Percentiles rank a stretch among this genome's conserved stretches.
Conservation (phyloP, 2,113 vertebrate species). For the Junco hyemalis region DNA sequence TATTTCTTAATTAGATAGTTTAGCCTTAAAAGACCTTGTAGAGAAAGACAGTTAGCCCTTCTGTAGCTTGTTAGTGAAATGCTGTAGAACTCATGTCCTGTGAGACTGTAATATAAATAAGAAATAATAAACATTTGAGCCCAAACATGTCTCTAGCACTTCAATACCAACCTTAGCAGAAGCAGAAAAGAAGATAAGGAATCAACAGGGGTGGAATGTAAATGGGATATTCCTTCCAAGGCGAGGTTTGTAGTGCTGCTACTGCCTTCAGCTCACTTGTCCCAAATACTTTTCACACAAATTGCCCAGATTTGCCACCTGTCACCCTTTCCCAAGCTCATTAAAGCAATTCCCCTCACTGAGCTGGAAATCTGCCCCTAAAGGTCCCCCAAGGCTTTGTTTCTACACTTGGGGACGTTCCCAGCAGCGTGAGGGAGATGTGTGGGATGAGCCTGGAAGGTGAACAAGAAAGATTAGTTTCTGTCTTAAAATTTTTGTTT, state of each 20-base stretch:
- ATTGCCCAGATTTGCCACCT: neutral
- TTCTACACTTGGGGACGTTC: neutral
- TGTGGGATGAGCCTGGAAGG: neutral
- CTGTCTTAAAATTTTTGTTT: neutral
- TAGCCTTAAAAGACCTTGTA: neutral
- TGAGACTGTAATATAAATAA: neutral
- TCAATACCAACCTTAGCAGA: neutral
- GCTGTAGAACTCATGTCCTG: neutral
- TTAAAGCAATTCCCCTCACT: neutral
- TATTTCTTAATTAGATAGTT: neutral
- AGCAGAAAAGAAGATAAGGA: neutral
- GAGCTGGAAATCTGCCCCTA: neutral
- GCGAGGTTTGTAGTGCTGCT: neutral
- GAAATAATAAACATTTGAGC: neutral
- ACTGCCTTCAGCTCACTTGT: neutral
- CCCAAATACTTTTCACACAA: accelerated
- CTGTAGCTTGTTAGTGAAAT: neutral
- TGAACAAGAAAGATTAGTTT: neutral
- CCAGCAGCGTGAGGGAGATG: accelerated
- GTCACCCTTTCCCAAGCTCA: neutral
- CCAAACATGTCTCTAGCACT: neutral
- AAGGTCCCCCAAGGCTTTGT: neutral
- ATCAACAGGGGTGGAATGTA: neutral
- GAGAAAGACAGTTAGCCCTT: neutral
- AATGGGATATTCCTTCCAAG: neutral